Evolutionary conservation across 1,140 invertebrate genomes (phyloP).

Genomic region (Drosophila funebris): DNA sequence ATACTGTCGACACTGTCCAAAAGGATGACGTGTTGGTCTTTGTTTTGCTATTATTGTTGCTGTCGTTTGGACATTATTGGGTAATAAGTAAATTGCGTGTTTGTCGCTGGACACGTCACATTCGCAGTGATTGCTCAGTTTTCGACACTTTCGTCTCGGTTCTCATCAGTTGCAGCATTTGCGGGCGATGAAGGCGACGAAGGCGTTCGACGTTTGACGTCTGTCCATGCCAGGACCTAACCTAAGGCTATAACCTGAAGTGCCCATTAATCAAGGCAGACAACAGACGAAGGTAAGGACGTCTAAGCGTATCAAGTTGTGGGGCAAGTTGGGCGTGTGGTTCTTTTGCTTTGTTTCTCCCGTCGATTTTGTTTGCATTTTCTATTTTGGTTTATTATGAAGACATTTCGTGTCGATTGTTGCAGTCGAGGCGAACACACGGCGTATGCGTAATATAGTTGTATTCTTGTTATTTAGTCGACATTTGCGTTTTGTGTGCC

Average conservation of each 20-base stretch:
- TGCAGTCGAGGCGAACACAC: slow-evolving; percentile 15
- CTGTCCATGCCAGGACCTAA: slow-evolving; percentile 14
- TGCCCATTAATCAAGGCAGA: slow-evolving; percentile 73
- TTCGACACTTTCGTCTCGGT: slow-evolving; percentile 59
- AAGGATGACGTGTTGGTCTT: background rate
- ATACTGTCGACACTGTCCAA: slow-evolving; percentile 19
- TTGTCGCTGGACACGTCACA: slow-evolving; percentile 60
- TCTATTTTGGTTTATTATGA: slow-evolving; percentile 66
- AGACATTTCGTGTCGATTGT: slow-evolving; percentile 71
- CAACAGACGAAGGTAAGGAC: slow-evolving; percentile 29
- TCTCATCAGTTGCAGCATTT: background rate
- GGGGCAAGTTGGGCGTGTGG: slow-evolving; percentile 59
- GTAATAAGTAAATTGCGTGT: slow-evolving; percentile 82
- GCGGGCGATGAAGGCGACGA: background rate
- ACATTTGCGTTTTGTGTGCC: slow-evolving; percentile 56
- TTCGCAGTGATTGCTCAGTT: slow-evolving; percentile 80
- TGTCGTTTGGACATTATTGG: slow-evolving; percentile 62
- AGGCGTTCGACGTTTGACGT: slow-evolving; percentile 20
- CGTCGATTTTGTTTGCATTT: slow-evolving; percentile 62
- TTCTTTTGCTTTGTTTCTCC: slow-evolving; percentile 9
- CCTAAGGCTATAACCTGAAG: slow-evolving; percentile 30
- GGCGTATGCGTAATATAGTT: slow-evolving; percentile 42
- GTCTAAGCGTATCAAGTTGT: background rate
- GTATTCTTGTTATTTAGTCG: slow-evolving; percentile 38
- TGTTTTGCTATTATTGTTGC: background rate